Base-by-base conservation (phyloP, 2,113 vertebrate genomes). In the Setophaga coronata region DNA sequence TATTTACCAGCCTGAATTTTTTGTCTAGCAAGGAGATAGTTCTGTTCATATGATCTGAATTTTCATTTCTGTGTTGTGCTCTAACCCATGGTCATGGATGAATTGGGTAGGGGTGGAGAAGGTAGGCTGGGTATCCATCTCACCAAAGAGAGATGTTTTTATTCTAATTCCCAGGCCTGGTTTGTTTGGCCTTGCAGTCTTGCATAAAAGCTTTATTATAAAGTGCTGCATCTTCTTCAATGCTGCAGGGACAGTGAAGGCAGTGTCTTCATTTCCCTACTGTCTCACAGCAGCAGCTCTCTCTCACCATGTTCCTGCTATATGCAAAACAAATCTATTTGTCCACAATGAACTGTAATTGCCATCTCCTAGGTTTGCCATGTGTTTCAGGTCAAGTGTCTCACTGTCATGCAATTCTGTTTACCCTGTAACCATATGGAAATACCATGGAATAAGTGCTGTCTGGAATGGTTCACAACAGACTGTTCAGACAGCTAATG, bases 401-500 rank as follows among this genome's bases (percentile, higher is more conserved):
- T 97, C 94, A 66, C 83, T 87, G 91, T 91, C 78, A 70, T 87
- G 58, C 76, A 86, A 45, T 94, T 92, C 95, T 91, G 58, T 34
- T 96, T 96, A 97, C 94, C 82, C 54, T 80, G 80, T 91, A 97
- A 96, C 80, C 93, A 85, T 97, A 94, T 93, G 93, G 93, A 97
- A 97, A 97, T 92, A 90, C 77, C 53, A 10, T 51, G 95, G 89
- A 95, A 66, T 95, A 96, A 97, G 57, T 88, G 65, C 80, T 93
- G 96, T 90, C 97, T 98, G 97, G 93, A 91, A 96, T 0, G 29
- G 67, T 92, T 96, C 93, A 72, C 56, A 85, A 85, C 45, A 94
- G 95, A 70, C 72, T 90, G 36, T 81, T 97, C 95, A 97, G 93
- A 88, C 87, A 93, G 80, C 57, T 97, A 98, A 97, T 96, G 96